phyloP scores from a whole-genome alignment of 2,888 invertebrate species.

The Mesorhabditis spiculigera region DNA sequence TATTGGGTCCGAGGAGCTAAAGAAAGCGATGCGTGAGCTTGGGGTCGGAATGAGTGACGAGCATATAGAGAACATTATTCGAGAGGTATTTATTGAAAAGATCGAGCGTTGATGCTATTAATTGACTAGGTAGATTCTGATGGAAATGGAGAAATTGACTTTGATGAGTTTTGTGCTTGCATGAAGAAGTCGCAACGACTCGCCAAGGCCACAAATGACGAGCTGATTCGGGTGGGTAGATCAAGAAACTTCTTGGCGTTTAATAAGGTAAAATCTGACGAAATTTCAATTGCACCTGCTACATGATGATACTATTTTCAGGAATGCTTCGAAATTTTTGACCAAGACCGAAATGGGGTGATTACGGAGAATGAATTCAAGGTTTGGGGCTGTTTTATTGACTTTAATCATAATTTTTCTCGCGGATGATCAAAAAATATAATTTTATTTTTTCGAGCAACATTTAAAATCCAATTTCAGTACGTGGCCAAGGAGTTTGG shows the following conservation, averaged over 20 bases:
- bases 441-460: too few species aligned
- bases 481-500: slow-evolving; percentile 57
- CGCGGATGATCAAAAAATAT: too few species aligned
- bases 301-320: slow-evolving; percentile 17
- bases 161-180: slow-evolving; percentile 58
- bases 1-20: slow-evolving; percentile 54
- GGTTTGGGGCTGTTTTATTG: slow-evolving; percentile 19
- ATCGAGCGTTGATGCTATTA: neutral
- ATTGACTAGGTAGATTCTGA: slow-evolving; percentile 53
- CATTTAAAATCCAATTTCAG: slow-evolving; percentile 24
- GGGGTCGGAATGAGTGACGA: slow-evolving; percentile 51
- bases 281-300: neutral
- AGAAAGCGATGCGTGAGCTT: slow-evolving; percentile 56
- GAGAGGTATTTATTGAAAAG: slow-evolving; percentile 38
- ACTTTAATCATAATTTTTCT: too few species aligned
- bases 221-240: slow-evolving; percentile 33
- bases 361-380: slow-evolving; percentile 58
- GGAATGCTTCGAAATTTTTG: slow-evolving; percentile 57
- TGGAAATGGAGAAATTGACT: slow-evolving; percentile 58
- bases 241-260: neutral
- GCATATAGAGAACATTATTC: slow-evolving; percentile 55
- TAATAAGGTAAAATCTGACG: neutral
- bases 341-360: slow-evolving; percentile 51
- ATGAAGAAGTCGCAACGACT: slow-evolving; percentile 57
- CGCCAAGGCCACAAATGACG: slow-evolving; percentile 53